These are phyloP conservation scores for Percina caprodes DNA, from an alignment of 2,113 vertebrate species.

Conservation along the genomic window DNA sequence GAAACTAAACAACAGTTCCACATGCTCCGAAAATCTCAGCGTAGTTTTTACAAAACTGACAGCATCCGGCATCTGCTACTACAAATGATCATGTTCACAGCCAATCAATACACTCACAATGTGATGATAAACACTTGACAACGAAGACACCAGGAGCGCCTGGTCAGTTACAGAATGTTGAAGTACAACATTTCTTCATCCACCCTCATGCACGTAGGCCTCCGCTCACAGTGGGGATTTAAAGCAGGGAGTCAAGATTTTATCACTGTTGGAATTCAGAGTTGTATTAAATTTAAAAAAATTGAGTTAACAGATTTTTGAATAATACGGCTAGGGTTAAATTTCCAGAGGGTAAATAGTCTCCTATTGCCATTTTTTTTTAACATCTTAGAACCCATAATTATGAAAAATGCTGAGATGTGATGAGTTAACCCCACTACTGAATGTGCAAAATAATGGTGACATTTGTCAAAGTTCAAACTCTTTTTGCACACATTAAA, in stretches of 20 bases:
- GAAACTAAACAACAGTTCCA: constrained; percentile 61
- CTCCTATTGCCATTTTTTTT: neutral
- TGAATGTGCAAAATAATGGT: neutral
- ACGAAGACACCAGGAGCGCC: neutral
- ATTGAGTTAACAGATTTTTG: neutral
- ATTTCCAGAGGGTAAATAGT: neutral
- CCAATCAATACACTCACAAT: constrained; percentile 13
- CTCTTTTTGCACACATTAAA: neutral
- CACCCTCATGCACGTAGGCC: constrained; percentile 5
- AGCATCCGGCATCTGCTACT: neutral
- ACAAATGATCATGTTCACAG: neutral
- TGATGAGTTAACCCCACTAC: neutral
- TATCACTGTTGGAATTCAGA: neutral
- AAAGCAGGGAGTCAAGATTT: neutral
- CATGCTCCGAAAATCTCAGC: constrained; percentile 58
- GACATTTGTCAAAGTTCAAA: neutral
- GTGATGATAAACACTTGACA: constrained; percentile 7
- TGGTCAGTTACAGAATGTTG: neutral
- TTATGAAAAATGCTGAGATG: neutral
- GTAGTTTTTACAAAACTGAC: neutral
- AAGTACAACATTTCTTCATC: neutral
- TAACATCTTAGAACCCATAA: too few relatives aligned
- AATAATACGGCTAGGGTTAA: neutral
- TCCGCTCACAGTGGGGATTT: constrained; percentile 34
- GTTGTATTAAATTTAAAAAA: neutral